Evolutionary conservation across 2,797 vertebrate species (phyloP), one percentile per base, ranked within the genome.

Genomic region (Acrossocheilus wenchowensis): DNA sequence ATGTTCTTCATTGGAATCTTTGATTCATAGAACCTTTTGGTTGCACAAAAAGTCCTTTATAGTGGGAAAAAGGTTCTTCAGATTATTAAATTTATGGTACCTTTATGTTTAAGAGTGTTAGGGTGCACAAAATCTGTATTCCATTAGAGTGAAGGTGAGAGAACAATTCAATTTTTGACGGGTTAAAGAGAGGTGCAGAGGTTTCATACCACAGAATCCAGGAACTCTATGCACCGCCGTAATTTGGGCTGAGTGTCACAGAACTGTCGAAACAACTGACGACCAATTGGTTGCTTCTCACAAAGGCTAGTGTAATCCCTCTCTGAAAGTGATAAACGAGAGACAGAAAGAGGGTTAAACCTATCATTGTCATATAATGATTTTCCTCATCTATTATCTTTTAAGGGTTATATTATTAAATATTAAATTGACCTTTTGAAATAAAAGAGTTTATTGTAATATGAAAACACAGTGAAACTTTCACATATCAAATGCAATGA

Each of bases 221-320:
- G 94, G 88, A 98, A 98, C 88, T 97, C 97, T 66, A 97, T 96
- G 91, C 96, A 97, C 88, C 94, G 95, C 92, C 95, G 97, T 88
- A 98, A 92, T 86, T 96, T 95, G 26, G 93, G 93, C 90, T 95
- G 95, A 9, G 97, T 96, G 89, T 96, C 96, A 90, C 97, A 98
- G 94, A 97, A 98, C 91, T 97, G 96, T 87, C 97, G 96, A 94
- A 98, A 98, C 84, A 98, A 95, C 91, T 97, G 96, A 87, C 97
- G 96, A 83, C 97, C 97, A 69, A 98, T 98, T 0, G 97, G 97
- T 91, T 98, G 97, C 92, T 96, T 97, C 92, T 97, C 96, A 92
- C 97, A 97, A 78, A 98, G 95, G 90, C 95, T 97, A 90, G 90
- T 94, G 92, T 97, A 98, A 92, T 98, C 97, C 94, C 96, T 96